Base-by-base conservation (phyloP, 2,113 vertebrate species). In the Coreoperca whiteheadi region DNA sequence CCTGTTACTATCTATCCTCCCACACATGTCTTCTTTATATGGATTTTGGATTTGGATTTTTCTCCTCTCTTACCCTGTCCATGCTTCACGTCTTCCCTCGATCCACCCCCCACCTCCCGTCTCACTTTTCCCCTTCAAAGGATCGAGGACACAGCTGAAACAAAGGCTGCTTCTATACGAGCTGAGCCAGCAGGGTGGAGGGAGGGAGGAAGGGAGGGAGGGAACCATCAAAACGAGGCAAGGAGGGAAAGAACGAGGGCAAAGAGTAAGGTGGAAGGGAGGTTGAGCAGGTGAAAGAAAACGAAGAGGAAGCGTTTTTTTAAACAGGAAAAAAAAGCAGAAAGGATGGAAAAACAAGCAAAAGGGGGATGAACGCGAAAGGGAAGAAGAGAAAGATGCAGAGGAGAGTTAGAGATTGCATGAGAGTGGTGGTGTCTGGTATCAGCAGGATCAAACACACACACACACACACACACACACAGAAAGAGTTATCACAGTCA, bases 181-280 rank as follows among this genome's bases (percentile, higher is more conserved):
- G 89, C 92, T 91, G 91, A 93, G 92, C 77, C 87, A 92, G 92
- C 88, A 92, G 87, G 92, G 83, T 20, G 79, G 79, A 83, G 82
- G 56, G 79, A 77, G 34, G 61, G 82, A 63, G 16, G 82, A 14
- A 77, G 56, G 68, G 68, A 77, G 56, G 69, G 68, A 72, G 51
- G 67, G 64, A 10, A 8, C 71, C 83, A 87, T 87, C 39, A 82
- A 86, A 90, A 79, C 6, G 74, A 87, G 63, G 59, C 46, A 72
- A 43, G 48, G 80, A 85, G 81, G 78, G 43, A 66, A 68, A 89
- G 81, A 90, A 83, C 23, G 78, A 90, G 87, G 74, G 87, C 67
- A 88, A 88, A 81, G 88, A 86, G 70, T 71, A 30, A 83, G 73
- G 82, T 85, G 84, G 39, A 82, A 64, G 78, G 61, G 50, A 84